These are phyloP conservation scores for Agelas oroides DNA, from an alignment of 37 sponge, comb jelly and placozoan genomes.

Conservation along the genomic window DNA sequence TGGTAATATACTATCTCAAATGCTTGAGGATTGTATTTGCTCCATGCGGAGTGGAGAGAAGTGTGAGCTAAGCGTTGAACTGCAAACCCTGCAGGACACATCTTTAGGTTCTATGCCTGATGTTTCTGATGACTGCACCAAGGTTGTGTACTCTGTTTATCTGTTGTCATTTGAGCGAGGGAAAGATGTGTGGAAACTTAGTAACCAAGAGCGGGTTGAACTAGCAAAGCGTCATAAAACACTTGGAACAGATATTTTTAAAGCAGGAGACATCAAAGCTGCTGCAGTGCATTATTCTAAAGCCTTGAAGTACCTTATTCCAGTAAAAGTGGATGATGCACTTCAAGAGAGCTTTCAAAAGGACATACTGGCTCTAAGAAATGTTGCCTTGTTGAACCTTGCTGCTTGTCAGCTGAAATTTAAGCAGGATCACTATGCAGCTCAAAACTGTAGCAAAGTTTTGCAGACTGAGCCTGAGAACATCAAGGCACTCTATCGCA, in stretches of 20 bases:
- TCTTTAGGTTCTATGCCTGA: neutral
- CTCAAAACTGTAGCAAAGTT: constrained; percentile 51
- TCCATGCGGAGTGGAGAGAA: constrained; percentile 52
- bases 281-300: constrained; percentile 65
- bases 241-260: constrained; percentile 50
- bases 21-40: constrained; percentile 29
- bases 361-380: constrained; percentile 26
- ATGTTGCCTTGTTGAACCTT: constrained; percentile 43
- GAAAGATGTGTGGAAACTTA: constrained; percentile 61
- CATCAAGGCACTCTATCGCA: constrained; percentile 68
- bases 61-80: neutral
- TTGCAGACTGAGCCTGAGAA: constrained; percentile 29
- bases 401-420: constrained; percentile 81
- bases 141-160: constrained; percentile 28
- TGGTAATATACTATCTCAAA: neutral
- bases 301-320: constrained; percentile 51
- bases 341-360: neutral
- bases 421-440: constrained; percentile 32
- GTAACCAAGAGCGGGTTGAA: constrained; percentile 16
- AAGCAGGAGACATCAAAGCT: neutral
- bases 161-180: constrained; percentile 40
- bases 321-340: neutral
- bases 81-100: neutral
- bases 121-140: neutral
- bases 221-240: constrained; percentile 52